Base-by-base conservation (phyloP, 2,888 invertebrate species). In the Sericinus montela region DNA sequence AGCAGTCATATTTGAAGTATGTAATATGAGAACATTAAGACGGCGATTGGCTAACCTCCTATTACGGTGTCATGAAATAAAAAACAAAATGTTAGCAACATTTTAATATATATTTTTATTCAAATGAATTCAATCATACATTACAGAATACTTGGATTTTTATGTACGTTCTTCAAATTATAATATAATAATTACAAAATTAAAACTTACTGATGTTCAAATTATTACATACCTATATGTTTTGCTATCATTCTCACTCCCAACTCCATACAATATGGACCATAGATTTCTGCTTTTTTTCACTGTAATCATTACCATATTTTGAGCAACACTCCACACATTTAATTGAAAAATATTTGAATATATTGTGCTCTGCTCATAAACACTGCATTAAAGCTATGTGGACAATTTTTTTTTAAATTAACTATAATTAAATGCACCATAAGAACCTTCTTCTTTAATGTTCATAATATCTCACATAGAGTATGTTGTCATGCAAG, bases 101-200 rank as follows among this genome's bases (percentile, higher is more conserved):
- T 89, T 89, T 89, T 88, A 84, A 89, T 89, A 89, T 89, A 89
- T 89, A 88, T 87, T 88, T 87, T 89, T 89, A 88, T 87, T 89
- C 78, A 89, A 89, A 89, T 88, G 75, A 89, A 89, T 84, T 84
- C 75, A 86, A 84, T 86, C 80, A 83, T 88, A 86, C 85, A 83
- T 81, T 82, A 84, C 79, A 79, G 81, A 82, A 84, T 84, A 81
- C 80, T 83, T 84, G 76, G 72, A 80, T 77, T 80, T 80, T 80
- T 75, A 80, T 81, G 80, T 85, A 85, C 66, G 76, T 82, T 85
- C 69, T 82, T 86, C 83, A 85, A 88, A 85, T 85, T 80, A 85
- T 80, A 77, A 75, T 80, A 85, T 80, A 77, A 75, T 85, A 82
- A 85, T 86, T 87, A 87, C 81, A 87, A 88, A 86, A 84, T n/a